phyloP scores from a whole-genome alignment of 1,140 invertebrate genomes.

The Papilio helenus region DNA sequence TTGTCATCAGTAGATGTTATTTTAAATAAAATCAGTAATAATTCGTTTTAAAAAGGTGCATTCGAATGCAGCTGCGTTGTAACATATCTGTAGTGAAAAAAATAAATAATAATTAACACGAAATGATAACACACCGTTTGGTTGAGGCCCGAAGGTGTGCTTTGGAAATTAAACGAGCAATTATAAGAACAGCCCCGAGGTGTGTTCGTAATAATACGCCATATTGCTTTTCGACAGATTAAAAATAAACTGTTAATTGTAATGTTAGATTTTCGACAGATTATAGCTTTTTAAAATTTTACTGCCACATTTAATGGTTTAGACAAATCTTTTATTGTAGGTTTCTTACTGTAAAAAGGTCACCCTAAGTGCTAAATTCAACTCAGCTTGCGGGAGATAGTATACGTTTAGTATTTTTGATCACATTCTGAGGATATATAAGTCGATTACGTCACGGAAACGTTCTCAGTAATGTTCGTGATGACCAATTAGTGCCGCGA shows the following conservation, averaged over 20 bases:
- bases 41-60: slow-evolving; percentile 15
- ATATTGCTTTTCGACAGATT: slow-evolving; percentile 31
- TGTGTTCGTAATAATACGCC: slow-evolving; percentile 39
- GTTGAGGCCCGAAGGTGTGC: slow-evolving; percentile 35
- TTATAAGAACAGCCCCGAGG: slow-evolving; percentile 40
- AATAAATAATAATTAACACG: slow-evolving; percentile 28
- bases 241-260: slow-evolving; percentile 36
- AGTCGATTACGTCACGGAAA: too few species aligned
- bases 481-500: not conserved
- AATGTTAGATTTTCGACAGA: slow-evolving; percentile 25
- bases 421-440: too few species aligned
- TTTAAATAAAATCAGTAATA: not conserved
- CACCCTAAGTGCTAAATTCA: not conserved
- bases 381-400: too few species aligned
- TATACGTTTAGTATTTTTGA: too few species aligned
- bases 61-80: slow-evolving; percentile 5
- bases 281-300: slow-evolving; percentile 3
- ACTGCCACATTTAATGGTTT: not conserved
- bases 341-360: not conserved
- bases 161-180: slow-evolving; percentile 40
- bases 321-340: not conserved
- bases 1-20: not conserved
- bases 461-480: too few species aligned
- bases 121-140: slow-evolving; percentile 6
- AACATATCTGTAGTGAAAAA: slow-evolving; percentile 14